These are phyloP conservation scores for Trissolcus japonicus DNA, from an alignment of 2,888 invertebrate species.

Conservation along the genomic window DNA sequence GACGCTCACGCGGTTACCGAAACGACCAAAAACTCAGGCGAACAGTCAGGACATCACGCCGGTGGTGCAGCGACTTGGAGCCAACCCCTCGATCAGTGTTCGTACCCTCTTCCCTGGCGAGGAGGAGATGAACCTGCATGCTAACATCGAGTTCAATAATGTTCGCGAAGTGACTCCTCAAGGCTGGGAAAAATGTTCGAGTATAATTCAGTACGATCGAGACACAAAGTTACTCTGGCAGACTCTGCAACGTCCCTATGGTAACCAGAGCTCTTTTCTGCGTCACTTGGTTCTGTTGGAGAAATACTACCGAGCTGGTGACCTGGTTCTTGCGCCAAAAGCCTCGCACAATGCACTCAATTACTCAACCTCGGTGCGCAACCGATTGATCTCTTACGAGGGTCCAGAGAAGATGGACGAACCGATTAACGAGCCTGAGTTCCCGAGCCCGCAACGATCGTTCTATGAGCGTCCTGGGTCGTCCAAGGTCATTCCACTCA, in stretches of 20 bases:
- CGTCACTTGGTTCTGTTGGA: slow-evolving; percentile 88
- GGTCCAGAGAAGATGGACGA: slow-evolving; percentile 75
- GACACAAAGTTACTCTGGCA: slow-evolving; percentile 90
- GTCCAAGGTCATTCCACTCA: slow-evolving; percentile 67
- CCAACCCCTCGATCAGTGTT: slow-evolving; percentile 89
- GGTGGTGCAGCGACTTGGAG: slow-evolving; percentile 83
- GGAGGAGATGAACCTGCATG: slow-evolving; percentile 87
- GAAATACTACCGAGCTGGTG: slow-evolving; percentile 86
- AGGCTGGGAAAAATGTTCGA: slow-evolving; percentile 89
- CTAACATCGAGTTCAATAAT: slow-evolving; percentile 85
- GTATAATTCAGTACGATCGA: slow-evolving; percentile 87
- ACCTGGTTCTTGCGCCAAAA: slow-evolving; percentile 84
- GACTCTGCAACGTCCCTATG: slow-evolving; percentile 89
- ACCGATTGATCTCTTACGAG: slow-evolving; percentile 86
- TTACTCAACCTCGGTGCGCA: slow-evolving; percentile 88
- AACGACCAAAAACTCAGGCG: slow-evolving; percentile 69
- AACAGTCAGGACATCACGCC: slow-evolving; percentile 78
- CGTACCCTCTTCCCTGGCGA: slow-evolving; percentile 89
- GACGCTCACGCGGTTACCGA: slow-evolving; percentile 79
- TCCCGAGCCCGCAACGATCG: slow-evolving; percentile 4
- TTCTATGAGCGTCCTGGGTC: slow-evolving; percentile 53
- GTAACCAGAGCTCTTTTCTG: slow-evolving; percentile 90
- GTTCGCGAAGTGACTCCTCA: slow-evolving; percentile 86
- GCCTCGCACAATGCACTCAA: slow-evolving; percentile 86
- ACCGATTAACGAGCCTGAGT: slow-evolving; percentile 66